These are phyloP conservation scores for Argya squamiceps DNA, from an alignment of 2,797 vertebrate genomes.

Conservation along the genomic window DNA sequence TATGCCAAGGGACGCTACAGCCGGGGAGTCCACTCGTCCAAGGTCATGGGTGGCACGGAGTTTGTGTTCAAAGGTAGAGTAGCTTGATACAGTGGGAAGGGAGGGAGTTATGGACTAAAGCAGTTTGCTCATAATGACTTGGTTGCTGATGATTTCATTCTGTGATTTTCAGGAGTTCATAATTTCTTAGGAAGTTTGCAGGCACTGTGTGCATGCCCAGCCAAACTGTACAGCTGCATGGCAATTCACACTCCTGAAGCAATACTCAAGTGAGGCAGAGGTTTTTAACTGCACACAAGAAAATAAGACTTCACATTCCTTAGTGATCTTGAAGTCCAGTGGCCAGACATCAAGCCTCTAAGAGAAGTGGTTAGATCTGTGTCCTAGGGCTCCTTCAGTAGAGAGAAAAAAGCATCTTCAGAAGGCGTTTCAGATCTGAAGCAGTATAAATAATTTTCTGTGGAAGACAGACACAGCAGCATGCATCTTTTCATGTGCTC, in stretches of 20 bases:
- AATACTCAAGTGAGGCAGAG: background rate
- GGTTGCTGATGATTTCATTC: background rate
- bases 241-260: background rate
- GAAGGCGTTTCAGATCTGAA: background rate
- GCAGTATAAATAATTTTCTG: background rate
- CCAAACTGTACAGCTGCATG: background rate
- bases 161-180: background rate
- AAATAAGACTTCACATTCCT: background rate
- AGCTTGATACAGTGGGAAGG: fast-evolving
- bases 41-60: constrained; percentile 91
- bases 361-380: background rate
- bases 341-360: background rate
- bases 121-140: fast-evolving
- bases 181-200: background rate
- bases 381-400: background rate
- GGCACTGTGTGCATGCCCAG: background rate
- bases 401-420: background rate
- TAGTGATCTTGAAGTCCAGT: background rate
- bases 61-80: constrained; percentile 94
- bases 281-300: background rate
- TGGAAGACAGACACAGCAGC: background rate
- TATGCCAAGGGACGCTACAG: constrained; percentile 94
- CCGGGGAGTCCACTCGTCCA: constrained; percentile 87
- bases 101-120: background rate
- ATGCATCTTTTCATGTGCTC: background rate